Base-by-base conservation (phyloP, 2,888 invertebrate species). In the Cyrtodaria siliqua region DNA sequence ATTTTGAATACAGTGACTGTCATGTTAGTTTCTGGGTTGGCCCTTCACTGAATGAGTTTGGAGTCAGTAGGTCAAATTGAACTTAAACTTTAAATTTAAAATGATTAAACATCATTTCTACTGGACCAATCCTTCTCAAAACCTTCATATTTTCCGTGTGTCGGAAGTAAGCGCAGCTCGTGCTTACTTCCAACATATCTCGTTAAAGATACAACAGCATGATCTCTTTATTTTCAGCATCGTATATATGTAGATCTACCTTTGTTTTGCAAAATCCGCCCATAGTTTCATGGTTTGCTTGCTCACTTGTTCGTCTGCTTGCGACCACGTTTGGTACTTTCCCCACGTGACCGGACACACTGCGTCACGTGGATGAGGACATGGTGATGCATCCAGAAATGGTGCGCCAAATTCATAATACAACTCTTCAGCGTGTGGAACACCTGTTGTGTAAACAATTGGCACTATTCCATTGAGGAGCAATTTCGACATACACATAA, bases 351-450 rank as follows among this genome's bases (percentile, higher is more conserved):
- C 62, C 0, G 79, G 77, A 40, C 79, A 83, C 26, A 75, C 75
- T 26, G 44, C 47, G 16, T 60, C 26, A 1, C 59, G 71, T 20
- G 52, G 16, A 29, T 42, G 74, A 0, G 82, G 82, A 59, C 82
- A 83, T 2, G 79, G 75, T 29, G 61, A 64, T 2, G 38, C 23
- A 33, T 60, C 29, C 8, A 79, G 56, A 56, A 83, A 76, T 9
- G 83, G 81, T 6, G 79, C 72, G 2, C 85, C 85, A 69, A 81
- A 85, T 52, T 61, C 40, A 63, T 85, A 85, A 50, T 84, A 84
- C 23, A 80, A 53, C 59, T 85, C 85, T 23, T 77, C 79, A 4
- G 79, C 73, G 40, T 85, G 85, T 2, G 79, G 75, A 3, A 85
- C 81, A 8, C 85, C 85, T 85, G 9, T 9, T 33, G 6, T 33